Conservation (phyloP, 2,888 invertebrate species). For the Cerastis leucographa region DNA sequence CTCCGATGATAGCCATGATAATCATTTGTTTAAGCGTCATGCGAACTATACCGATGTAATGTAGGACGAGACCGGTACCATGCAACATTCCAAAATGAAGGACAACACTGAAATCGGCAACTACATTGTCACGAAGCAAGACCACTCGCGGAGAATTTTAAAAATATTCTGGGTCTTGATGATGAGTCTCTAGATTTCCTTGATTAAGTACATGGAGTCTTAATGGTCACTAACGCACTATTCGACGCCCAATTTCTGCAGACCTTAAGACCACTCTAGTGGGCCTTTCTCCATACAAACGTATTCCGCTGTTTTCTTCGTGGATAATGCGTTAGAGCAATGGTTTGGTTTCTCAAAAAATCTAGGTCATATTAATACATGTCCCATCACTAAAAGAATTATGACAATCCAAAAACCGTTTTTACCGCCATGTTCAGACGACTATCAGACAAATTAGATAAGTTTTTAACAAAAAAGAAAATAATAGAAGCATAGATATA, state of each 20-base stretch:
- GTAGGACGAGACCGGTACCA: conserved; percentile 76
- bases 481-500: too few relatives aligned
- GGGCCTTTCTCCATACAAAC: too few relatives aligned
- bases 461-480: too few relatives aligned
- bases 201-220: neutral
- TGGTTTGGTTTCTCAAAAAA: too few relatives aligned
- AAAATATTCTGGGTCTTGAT: conserved; percentile 64
- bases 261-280: too few relatives aligned
- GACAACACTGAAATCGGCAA: conserved; percentile 87
- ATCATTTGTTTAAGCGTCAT: conserved; percentile 83
- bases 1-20: conserved; percentile 89
- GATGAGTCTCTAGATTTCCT: conserved; percentile 60
- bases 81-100: conserved; percentile 88
- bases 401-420: too few relatives aligned
- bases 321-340: too few relatives aligned
- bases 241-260: neutral
- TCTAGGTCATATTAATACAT: too few relatives aligned
- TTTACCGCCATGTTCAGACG: too few relatives aligned
- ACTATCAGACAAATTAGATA: too few relatives aligned
- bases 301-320: too few relatives aligned
- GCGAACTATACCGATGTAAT: conserved; percentile 80
- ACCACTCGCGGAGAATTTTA: conserved; percentile 76
- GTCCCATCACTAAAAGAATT: too few relatives aligned
- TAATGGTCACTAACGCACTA: neutral
- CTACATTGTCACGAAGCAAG: conserved; percentile 91